phyloP scores from a whole-genome alignment of 2,797 vertebrate genomes.

The Picus viridis region DNA sequence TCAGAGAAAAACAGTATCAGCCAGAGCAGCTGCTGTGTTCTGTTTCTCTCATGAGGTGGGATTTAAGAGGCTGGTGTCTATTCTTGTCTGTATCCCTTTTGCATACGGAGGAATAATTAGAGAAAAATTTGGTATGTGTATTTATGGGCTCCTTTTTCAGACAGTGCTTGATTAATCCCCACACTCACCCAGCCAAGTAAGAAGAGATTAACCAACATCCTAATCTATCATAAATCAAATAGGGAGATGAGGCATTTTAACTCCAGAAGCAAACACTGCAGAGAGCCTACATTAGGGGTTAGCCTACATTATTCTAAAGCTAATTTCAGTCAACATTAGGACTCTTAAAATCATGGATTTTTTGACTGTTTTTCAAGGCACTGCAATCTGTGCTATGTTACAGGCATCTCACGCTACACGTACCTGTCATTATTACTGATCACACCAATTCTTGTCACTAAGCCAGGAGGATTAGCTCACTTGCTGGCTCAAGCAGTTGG shows the following conservation, averaged over 20 bases:
- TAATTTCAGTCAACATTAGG: not conserved
- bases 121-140: conserved; percentile 5
- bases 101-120: not conserved
- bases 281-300: not conserved
- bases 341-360: not conserved
- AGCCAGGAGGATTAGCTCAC: not conserved
- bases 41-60: not conserved
- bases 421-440: not conserved
- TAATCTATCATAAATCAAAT: conserved; percentile 24
- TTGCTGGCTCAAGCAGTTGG: not conserved
- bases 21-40: conserved; percentile 15
- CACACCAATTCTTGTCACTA: not conserved
- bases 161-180: conserved; percentile 25
- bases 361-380: not conserved
- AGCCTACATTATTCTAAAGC: not conserved
- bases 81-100: not conserved
- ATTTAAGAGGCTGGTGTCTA: not conserved
- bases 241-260: not conserved
- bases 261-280: not conserved
- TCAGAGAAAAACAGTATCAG: not conserved
- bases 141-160: not conserved
- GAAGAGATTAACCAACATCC: conserved; percentile 2
- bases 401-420: not conserved
- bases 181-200: not conserved
- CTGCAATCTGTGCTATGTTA: rapidly evolving